Evolutionary conservation across 1,140 invertebrate genomes (phyloP).

Genomic region (Fopius arisanus): DNA sequence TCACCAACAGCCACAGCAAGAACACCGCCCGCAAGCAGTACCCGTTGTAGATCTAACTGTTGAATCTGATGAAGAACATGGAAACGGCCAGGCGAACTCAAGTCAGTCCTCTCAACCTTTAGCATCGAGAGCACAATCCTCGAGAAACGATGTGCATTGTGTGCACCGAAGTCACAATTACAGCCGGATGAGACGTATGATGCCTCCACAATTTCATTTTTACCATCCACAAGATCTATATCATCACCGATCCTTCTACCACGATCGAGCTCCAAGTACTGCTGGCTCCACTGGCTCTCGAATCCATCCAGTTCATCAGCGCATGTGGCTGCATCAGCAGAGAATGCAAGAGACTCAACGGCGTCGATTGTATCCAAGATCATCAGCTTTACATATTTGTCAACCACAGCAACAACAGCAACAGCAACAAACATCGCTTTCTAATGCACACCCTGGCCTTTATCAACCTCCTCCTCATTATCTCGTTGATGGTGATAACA

Average conservation of each 20-base stretch:
- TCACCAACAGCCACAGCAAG: constrained; percentile 33
- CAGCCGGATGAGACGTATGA: constrained; percentile 27
- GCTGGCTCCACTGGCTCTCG: constrained; percentile 59
- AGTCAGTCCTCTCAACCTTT: not conserved
- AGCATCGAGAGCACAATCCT: not conserved
- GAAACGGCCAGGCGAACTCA: constrained; percentile 35
- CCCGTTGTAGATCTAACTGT: constrained; percentile 73
- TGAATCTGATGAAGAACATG: constrained; percentile 70
- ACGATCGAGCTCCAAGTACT: constrained; percentile 31
- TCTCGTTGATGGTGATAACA: too few relatives aligned
- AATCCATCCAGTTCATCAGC: constrained; percentile 77
- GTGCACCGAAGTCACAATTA: constrained; percentile 44
- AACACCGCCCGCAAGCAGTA: constrained; percentile 54
- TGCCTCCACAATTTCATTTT: constrained; percentile 31
- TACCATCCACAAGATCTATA: constrained; percentile 31
- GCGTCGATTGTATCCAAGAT: constrained; percentile 65
- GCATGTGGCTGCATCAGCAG: constrained; percentile 77
- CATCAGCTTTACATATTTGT: constrained; percentile 48
- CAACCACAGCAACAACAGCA: constrained; percentile 7
- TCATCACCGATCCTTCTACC: constrained; percentile 41
- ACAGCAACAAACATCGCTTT: constrained; percentile 22
- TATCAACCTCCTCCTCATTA: too few relatives aligned
- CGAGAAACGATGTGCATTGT: constrained; percentile 42
- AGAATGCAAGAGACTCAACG: constrained; percentile 75
- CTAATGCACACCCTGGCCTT: too few relatives aligned